Base-by-base conservation (phyloP, 1,140 invertebrate genomes). In the Aplysia californica region DNA sequence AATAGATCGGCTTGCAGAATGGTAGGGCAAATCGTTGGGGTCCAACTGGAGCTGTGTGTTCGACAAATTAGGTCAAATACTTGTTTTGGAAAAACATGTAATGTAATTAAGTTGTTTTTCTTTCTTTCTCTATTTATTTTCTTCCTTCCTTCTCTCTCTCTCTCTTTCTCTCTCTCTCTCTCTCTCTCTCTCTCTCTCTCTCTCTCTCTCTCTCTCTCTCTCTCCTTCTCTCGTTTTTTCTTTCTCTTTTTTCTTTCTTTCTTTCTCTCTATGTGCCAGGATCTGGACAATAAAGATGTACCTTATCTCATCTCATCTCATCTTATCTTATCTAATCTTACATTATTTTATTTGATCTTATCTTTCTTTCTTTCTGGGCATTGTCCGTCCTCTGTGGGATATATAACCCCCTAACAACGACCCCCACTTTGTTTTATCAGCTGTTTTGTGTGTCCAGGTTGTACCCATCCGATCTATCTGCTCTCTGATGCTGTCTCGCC, bases 171-270 rank as follows among this genome's bases (percentile, higher is more conserved):
- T 29, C 29, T 61, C 58, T 61, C 29, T 29, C 29, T 61, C 58
- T 61, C 29, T 29, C 29, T 61, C 58, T 61, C 29, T 29, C 29
- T 61, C 58, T n/a, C 29, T 29, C 29, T 61, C 58, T 61, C 29
- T 29, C 29, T 61, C 58, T 61, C 29, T 29, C 29, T 61, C 58
- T 61, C 29, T 29, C 18, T 61, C 58, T 61, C 29, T 29, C 33
- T 65, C 64, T 65, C 33, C 33, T 5, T 65, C 64, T 65, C 33
- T 33, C 33, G 29, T 33, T 65, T 65, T 33, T 35, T 65, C 64
- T 65, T 35, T 33, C 33, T 65, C 64, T 65, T 65, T 65, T 33
- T 65, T 65, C 64, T 65, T 35, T 33, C 36, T 65, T 33, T 65
- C 33, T 33, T 29, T 65, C 64, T 65, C 33, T 33, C 33, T 65